phyloP scores from a whole-genome alignment of 2,888 invertebrate genomes.

The Masnerella sp. region DNA sequence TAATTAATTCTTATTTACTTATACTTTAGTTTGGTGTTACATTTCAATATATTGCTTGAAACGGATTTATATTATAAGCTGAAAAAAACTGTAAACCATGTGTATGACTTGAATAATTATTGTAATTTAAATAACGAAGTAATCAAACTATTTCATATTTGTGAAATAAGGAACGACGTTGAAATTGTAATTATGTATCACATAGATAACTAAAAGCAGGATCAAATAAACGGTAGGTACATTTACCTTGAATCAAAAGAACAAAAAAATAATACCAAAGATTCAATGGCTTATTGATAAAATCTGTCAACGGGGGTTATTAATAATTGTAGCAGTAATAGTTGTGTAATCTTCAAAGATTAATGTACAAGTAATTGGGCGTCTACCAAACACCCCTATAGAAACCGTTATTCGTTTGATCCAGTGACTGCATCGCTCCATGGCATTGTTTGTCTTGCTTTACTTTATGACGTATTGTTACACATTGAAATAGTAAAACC shows the following conservation, averaged over 20 bases:
- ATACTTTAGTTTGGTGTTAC: slow-evolving; percentile 37
- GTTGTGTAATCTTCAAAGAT: slow-evolving; percentile 64
- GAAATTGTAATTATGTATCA: no score
- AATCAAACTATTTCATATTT: no score
- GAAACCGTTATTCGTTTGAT: slow-evolving; percentile 67
- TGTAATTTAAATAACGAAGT: no score
- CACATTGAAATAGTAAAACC: slow-evolving; percentile 73
- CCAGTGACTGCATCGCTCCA: slow-evolving; percentile 71
- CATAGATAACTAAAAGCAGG: no score
- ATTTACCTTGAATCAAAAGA: slow-evolving; percentile 40
- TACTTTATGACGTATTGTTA: slow-evolving; percentile 62
- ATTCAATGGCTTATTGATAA: slow-evolving; percentile 32
- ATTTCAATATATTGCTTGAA: slow-evolving; percentile 16
- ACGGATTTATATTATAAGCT: no score
- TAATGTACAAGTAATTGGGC: slow-evolving; percentile 61
- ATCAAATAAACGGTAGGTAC: slow-evolving; percentile 17
- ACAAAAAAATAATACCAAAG: slow-evolving; percentile 20
- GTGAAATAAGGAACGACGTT: no score
- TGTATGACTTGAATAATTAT: no score
- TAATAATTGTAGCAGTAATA: slow-evolving; percentile 66
- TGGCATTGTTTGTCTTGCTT: slow-evolving; percentile 68
- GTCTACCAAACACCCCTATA: slow-evolving; percentile 73
- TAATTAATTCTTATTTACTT: slow-evolving; percentile 6
- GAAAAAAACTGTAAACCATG: no score
- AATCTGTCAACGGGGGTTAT: slow-evolving; percentile 53